Base-by-base conservation (phyloP, 2,113 vertebrate species). In the Myotis brandtii region DNA sequence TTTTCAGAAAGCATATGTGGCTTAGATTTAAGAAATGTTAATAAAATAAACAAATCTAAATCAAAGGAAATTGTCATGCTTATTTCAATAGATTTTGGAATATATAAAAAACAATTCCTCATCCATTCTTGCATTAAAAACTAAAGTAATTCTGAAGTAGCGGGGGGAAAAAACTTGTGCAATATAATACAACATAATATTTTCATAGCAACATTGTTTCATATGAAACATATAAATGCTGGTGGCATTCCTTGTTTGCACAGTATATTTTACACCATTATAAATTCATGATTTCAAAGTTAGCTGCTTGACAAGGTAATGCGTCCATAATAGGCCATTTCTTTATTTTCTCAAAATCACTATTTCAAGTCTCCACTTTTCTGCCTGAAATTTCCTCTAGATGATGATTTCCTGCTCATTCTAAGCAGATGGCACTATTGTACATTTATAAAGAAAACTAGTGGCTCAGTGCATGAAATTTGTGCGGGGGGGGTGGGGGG, bases 261-360 rank as follows among this genome's bases (percentile, higher is more conserved):
- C 14, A 48, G 6, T 77, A 16, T 89, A 89, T 86, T 77, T 92
- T 89, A 37, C 3, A 20, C 23, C 23, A 46, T 62, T 40, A 79
- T 46, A 92, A 85, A 89, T 95, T 89, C 25, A 50, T 67, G 20
- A 17, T 69, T 96, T 92, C 43, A 82, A 86, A 89, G 34, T 82
- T 76, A 73, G 23, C 40, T 76, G 0, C 54, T 92, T 94, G 62
- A 77, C n/a, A 75, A 80, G 72, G 50, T 48, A 88, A 87, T 93
- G 32, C 77, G 50, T 86, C 27, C n/a, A 18, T 69, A 56, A 77
- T 30, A 82, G 27, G 32, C 32, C 32, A 81, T 70, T 66, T 81
- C 46, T 85, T 66, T 80, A 3, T 81, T 88, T 80, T 59, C 34
- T 34, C 1, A 3, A 80, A 73, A 72, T n/a, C 40, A 34, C 32